phyloP scores from a whole-genome alignment of 2,797 vertebrate genomes.

The Poeciliopsis turneri region DNA sequence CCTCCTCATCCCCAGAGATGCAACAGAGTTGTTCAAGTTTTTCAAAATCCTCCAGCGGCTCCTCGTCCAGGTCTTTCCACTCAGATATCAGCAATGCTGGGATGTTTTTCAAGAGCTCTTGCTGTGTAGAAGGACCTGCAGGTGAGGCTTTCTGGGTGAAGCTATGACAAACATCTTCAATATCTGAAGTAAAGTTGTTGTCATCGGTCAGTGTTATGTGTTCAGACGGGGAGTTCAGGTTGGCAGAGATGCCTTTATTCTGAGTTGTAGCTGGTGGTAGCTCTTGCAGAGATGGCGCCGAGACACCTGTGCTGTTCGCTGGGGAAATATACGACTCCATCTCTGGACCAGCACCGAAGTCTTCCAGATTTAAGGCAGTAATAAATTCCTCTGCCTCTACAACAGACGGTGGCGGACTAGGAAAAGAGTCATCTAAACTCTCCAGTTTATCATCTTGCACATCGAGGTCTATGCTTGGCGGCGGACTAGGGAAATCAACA shows the following conservation, averaged over 20 bases:
- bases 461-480: slow-evolving; percentile 76
- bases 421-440: slow-evolving; percentile 80
- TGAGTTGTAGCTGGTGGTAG: slow-evolving; percentile 61
- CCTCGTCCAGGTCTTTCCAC: slow-evolving; percentile 86
- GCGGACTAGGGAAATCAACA: slow-evolving; percentile 80
- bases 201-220: slow-evolving; percentile 65
- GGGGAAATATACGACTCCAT: slow-evolving; percentile 54
- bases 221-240: slow-evolving; percentile 65
- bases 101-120: slow-evolving; percentile 74
- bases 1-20: slow-evolving; percentile 84
- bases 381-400: slow-evolving; percentile 71
- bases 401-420: slow-evolving; percentile 78
- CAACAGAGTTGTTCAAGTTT: slow-evolving; percentile 85
- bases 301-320: slow-evolving; percentile 42
- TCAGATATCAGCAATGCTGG: slow-evolving; percentile 85
- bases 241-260: slow-evolving; percentile 77
- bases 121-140: slow-evolving; percentile 53
- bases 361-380: slow-evolving; percentile 70
- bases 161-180: slow-evolving; percentile 53
- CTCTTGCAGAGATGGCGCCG: slow-evolving; percentile 46
- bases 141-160: slow-evolving; percentile 51
- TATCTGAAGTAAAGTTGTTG: slow-evolving; percentile 41
- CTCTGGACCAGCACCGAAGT: slow-evolving; percentile 62
- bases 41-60: slow-evolving; percentile 85
- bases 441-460: slow-evolving; percentile 78